These are phyloP conservation scores for Gonatopus flavifemur DNA, from an alignment of 1,140 invertebrate genomes.

Conservation along the genomic window DNA sequence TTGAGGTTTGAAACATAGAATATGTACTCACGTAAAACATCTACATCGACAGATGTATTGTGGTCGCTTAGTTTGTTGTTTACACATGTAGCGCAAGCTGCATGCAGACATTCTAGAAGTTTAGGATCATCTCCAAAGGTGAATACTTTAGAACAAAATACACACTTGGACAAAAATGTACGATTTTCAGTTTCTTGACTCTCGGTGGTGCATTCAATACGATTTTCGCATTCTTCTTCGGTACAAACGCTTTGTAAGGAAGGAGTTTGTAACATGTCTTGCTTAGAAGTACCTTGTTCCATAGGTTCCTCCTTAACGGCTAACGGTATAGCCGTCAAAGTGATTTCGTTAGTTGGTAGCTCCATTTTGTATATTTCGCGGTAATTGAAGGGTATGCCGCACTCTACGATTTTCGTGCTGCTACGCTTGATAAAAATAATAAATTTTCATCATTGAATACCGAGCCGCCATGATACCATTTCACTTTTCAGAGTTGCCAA, in stretches of 20 bases:
- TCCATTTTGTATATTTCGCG: too few relatives aligned
- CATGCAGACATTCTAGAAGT: constrained; percentile 83
- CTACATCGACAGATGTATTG: constrained; percentile 55
- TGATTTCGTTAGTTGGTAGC: constrained; percentile 14
- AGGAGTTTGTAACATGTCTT: constrained; percentile 25
- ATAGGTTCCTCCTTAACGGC: constrained; percentile 25
- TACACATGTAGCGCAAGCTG: constrained; percentile 76
- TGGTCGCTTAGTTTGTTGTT: constrained; percentile 68
- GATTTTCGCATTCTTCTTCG: constrained; percentile 45
- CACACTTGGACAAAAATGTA: constrained; percentile 61
- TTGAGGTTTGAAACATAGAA: background rate
- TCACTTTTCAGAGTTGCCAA: too few relatives aligned
- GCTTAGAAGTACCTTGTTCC: constrained; percentile 17
- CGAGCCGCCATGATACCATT: too few relatives aligned
- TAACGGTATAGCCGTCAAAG: background rate
- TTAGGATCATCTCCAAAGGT: constrained; percentile 69
- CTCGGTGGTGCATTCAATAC: constrained; percentile 60
- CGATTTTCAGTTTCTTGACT: constrained; percentile 51
- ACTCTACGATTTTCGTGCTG: too few relatives aligned
- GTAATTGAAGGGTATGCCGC: too few relatives aligned
- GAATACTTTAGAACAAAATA: constrained; percentile 69
- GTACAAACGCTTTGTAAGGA: constrained; percentile 17
- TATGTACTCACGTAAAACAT: constrained; percentile 38
- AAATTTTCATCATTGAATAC: too few relatives aligned
- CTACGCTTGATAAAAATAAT: too few relatives aligned